A percentile compares a stretch with the other conserved stretches of the same genome.
phyloP scores from a whole-genome alignment of 2,888 invertebrate species.

The Polietes domitor region DNA sequence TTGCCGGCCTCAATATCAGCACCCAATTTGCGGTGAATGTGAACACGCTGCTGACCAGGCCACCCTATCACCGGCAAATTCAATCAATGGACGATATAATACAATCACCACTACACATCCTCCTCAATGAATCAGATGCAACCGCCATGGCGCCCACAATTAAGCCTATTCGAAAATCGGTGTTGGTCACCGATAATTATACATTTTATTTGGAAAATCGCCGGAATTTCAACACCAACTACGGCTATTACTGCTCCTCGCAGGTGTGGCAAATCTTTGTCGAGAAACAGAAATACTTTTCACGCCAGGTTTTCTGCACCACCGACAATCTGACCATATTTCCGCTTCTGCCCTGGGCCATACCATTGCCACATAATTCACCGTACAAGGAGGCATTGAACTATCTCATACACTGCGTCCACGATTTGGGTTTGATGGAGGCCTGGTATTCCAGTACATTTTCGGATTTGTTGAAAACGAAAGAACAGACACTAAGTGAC shows the following conservation, averaged over 20 bases:
- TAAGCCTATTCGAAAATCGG: background rate
- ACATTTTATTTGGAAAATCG: slow-evolving; percentile 27
- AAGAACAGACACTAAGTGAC: slow-evolving; percentile 9
- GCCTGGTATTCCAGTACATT: slow-evolving; percentile 41
- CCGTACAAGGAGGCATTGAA: slow-evolving; percentile 31
- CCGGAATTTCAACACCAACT: slow-evolving; percentile 40
- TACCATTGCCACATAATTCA: slow-evolving; percentile 36
- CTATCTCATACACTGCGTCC: slow-evolving; percentile 17
- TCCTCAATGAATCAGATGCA: too few species aligned
- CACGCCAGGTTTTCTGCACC: slow-evolving; percentile 40
- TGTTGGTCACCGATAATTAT: background rate
- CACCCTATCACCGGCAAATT: slow-evolving; percentile 14
- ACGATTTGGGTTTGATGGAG: slow-evolving; percentile 29
- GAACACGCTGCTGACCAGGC: slow-evolving; percentile 58
- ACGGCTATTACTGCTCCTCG: slow-evolving; percentile 27
- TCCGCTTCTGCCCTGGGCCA: background rate
- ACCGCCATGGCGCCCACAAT: too few species aligned
- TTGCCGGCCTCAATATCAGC: slow-evolving; percentile 55
- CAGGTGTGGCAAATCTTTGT: slow-evolving; percentile 41
- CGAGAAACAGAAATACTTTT: slow-evolving; percentile 28
- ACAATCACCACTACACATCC: background rate
- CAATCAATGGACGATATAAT: background rate
- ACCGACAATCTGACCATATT: background rate
- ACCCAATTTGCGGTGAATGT: slow-evolving; percentile 49
- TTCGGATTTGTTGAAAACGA: slow-evolving; percentile 32